Conservation (phyloP, 2,888 invertebrate genomes). For the Agrotis ipsilon region DNA sequence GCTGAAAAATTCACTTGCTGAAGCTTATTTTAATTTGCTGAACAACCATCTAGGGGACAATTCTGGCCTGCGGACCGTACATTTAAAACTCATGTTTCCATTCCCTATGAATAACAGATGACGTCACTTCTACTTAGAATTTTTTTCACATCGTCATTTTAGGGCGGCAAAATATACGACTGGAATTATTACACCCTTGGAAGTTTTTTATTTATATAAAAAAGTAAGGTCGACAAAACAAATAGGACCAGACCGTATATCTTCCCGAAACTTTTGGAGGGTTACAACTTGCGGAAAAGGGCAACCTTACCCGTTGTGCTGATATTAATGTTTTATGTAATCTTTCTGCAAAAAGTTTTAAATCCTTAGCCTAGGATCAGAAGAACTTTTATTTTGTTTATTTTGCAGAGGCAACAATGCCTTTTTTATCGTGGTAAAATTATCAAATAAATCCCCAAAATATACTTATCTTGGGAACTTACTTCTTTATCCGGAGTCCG, state of each 20-base stretch:
- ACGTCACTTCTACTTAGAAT: constrained; percentile 12
- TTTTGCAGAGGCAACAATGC: too few species aligned
- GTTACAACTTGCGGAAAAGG: constrained; percentile 47
- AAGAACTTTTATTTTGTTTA: not conserved
- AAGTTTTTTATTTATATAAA: constrained; percentile 52
- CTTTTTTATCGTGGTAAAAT: too few species aligned
- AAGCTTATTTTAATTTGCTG: constrained; percentile 63
- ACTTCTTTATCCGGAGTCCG: too few species aligned
- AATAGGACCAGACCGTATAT: constrained; percentile 43
- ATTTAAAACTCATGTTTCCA: constrained; percentile 48
- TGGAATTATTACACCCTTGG: constrained; percentile 37
- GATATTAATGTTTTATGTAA: constrained; percentile 47
- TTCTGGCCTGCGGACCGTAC: constrained; percentile 35
- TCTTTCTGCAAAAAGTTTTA: constrained; percentile 28
- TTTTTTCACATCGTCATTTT: constrained; percentile 21
- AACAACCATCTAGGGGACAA: constrained; percentile 58
- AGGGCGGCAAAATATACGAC: constrained; percentile 2
- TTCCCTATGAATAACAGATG: constrained; percentile 39
- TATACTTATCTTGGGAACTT: too few species aligned
- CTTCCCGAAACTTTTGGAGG: constrained; percentile 44
- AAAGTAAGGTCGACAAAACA: constrained; percentile 49
- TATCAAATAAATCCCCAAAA: too few species aligned
- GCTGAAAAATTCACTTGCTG: constrained; percentile 55
- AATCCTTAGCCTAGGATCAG: not conserved
- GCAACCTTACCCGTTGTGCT: constrained; percentile 24